Evolutionary conservation across 2,888 invertebrate species (phyloP), one percentile per base, ranked within the genome.

Genomic region (Folsomia manolachei): DNA sequence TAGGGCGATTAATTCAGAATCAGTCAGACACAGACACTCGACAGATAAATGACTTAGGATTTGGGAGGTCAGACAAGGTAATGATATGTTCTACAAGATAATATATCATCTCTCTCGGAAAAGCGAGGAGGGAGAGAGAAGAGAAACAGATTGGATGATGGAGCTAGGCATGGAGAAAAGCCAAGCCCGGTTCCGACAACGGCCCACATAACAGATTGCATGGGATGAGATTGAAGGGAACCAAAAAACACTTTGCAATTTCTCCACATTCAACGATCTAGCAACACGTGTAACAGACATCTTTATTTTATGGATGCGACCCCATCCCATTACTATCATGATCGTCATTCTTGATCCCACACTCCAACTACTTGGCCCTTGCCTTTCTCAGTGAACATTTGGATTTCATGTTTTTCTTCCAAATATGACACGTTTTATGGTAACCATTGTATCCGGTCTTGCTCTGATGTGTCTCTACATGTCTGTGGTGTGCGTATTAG

Each of bases 221-320:
- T n/a, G n/a, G n/a, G n/a, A n/a, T n/a, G 71, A 75, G 70, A 73
- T 75, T 75, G 75, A 75, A 75, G 71, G 73, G 75, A 75, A 39
- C 64, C 69, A 67, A 67, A 67, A 67, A 67, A 67, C 67, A 53
- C 52, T 53, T n/a, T n/a, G n/a, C n/a, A n/a, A n/a, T n/a, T n/a
- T 7, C 56, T 21, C 21, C 18, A n/a, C 19, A 7, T 56, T 7
- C 56, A 7, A 19, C 56, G 56, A 66, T 21, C 39, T 73, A 75
- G 78, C 75, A 78, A 75, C 80, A 78, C 78, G 78, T 80, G 80
- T 76, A 77, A 68, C 63, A 78, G 80, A 79, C 80, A 80, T 80
- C 78, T 80, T 80, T n/a, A n/a, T n/a, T n/a, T n/a, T 80, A 80
- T 80, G 77, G 80, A 80, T 78, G 78, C 77, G 74, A 75, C 77